These are phyloP conservation scores for Myocastor coypus DNA, from an alignment of 2,113 vertebrate genomes.

Conservation along the genomic window DNA sequence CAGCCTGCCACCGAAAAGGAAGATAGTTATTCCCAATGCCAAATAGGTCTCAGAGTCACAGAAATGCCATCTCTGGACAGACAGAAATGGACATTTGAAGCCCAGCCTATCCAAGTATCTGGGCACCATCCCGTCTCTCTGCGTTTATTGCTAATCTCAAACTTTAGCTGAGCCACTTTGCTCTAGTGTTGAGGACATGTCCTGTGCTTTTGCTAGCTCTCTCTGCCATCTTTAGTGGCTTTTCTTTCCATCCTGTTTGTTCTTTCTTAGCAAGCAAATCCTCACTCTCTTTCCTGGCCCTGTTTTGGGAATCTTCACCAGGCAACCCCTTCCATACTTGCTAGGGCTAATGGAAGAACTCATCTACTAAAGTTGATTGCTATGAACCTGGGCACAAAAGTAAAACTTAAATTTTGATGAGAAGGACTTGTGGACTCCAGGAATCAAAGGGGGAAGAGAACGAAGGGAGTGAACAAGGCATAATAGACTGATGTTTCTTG, in stretches of 20 bases:
- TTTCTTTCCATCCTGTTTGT: neutral
- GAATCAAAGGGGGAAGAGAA: neutral
- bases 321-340: neutral
- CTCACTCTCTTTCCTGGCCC: neutral
- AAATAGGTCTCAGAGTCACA: too few species aligned
- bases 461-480: neutral
- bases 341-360: neutral
- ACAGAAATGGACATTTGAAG: neutral
- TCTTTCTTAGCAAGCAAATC: neutral
- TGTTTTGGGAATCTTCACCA: neutral
- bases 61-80: neutral
- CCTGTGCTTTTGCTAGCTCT: neutral
- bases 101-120: neutral
- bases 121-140: neutral
- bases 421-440: neutral
- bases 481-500: neutral
- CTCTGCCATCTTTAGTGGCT: neutral
- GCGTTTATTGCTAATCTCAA: accelerated
- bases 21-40: neutral
- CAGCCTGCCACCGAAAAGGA: neutral
- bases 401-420: neutral
- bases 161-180: neutral
- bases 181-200: accelerated
- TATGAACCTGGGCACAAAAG: neutral
- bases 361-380: neutral